Evolutionary conservation across 2,888 invertebrate species (phyloP).

Genomic region (Autographa gamma): DNA sequence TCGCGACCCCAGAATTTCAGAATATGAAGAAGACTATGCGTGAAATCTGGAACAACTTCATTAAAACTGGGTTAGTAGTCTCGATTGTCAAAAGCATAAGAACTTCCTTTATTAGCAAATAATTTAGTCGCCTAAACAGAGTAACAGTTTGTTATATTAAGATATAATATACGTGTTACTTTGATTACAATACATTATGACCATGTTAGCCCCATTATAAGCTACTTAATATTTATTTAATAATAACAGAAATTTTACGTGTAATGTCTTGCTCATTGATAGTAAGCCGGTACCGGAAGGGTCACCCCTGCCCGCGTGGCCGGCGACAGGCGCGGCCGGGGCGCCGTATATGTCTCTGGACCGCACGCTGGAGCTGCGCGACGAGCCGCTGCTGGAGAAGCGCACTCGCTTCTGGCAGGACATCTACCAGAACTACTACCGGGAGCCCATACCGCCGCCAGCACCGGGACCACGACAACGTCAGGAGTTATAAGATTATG

Average conservation of each 20-base stretch:
- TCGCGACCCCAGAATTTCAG: conserved; percentile 51
- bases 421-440: conserved; percentile 59
- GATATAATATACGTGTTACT: too few species aligned
- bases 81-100: too few species aligned
- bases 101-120: too few species aligned
- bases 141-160: too few species aligned
- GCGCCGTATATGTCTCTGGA: conserved; percentile 62
- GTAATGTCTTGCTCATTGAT: background rate
- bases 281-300: conserved; percentile 65
- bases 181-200: too few species aligned
- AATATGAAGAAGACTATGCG: conserved; percentile 60
- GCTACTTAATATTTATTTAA: too few species aligned
- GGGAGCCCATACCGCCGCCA: conserved; percentile 39
- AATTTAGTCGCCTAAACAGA: too few species aligned
- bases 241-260: too few species aligned
- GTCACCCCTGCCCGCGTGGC: conserved; percentile 46
- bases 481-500: background rate
- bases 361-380: conserved; percentile 50
- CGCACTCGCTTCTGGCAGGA: conserved; percentile 61
- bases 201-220: too few species aligned
- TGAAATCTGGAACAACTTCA: conserved; percentile 70
- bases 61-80: conserved; percentile 27
- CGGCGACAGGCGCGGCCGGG: conserved; percentile 24
- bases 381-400: conserved; percentile 43
- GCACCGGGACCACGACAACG: background rate